Conservation (phyloP, 2,797 vertebrate genomes). For the Falco rusticolus region DNA sequence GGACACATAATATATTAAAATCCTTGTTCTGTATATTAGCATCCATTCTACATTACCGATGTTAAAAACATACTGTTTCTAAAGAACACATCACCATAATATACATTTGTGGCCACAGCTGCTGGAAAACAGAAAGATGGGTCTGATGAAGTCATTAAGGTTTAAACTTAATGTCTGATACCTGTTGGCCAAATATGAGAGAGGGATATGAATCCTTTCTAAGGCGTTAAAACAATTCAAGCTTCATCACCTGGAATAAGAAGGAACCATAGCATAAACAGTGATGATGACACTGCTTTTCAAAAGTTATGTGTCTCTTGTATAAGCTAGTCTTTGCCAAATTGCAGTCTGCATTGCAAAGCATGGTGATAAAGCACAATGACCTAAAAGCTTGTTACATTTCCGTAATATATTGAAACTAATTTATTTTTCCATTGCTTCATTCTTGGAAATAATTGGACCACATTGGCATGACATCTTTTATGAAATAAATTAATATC, state of each 20-base stretch:
- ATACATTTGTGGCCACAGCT: neutral
- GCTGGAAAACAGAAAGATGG: neutral
- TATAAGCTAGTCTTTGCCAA: neutral
- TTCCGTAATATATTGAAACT: neutral
- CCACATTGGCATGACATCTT: neutral
- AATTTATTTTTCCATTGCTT: neutral
- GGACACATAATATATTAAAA: neutral
- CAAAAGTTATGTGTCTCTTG: neutral
- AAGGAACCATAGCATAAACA: neutral
- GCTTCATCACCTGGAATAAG: neutral
- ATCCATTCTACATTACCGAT: neutral
- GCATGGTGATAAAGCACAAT: neutral
- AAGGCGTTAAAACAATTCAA: neutral
- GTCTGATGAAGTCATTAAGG: neutral
- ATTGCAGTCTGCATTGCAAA: neutral
- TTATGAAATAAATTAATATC: neutral
- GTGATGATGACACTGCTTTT: neutral
- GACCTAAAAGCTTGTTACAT: neutral
- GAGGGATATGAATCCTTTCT: neutral
- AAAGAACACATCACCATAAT: neutral
- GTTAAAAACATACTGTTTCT: neutral
- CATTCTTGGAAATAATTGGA: neutral
- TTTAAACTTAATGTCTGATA: neutral
- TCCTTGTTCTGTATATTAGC: neutral
- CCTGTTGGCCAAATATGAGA: neutral